Evolutionary conservation across 1,140 invertebrate species (phyloP).

Genomic region (Galendromus occidentalis): DNA sequence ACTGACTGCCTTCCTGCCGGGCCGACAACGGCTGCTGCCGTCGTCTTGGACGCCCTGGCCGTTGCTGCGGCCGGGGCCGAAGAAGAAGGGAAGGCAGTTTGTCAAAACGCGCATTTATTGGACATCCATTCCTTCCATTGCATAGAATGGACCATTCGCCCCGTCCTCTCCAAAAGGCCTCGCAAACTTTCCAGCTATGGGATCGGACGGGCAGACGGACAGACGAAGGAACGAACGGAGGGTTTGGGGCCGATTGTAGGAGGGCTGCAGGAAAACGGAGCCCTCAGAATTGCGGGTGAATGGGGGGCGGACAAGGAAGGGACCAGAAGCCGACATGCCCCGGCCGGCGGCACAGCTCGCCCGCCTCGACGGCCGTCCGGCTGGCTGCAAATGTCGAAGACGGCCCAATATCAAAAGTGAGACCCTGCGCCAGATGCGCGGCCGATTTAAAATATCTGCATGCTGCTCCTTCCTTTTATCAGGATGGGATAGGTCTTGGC

Average conservation of each 20-base stretch:
- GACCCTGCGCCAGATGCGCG: neutral
- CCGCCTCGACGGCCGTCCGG: neutral
- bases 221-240: no score
- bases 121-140: conserved; percentile 9
- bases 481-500: no score
- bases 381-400: neutral
- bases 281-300: no score
- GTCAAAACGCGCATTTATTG: conserved; percentile 12
- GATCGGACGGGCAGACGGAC: neutral
- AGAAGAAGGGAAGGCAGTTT: conserved; percentile 4
- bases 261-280: no score
- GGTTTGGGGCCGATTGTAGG: no score
- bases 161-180: neutral
- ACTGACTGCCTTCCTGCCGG: no score
- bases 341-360: no score
- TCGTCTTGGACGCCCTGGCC: no score
- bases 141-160: conserved; percentile 9
- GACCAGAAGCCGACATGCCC: no score
- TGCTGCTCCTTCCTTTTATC: neutral
- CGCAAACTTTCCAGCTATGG: conserved; percentile 9
- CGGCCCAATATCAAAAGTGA: conserved; percentile 9
- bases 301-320: no score
- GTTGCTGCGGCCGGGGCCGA: neutral
- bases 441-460: conserved; percentile 10
- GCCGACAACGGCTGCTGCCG: no score